phyloP scores from a whole-genome alignment of 2,797 vertebrate genomes.

The Argya squamiceps region DNA sequence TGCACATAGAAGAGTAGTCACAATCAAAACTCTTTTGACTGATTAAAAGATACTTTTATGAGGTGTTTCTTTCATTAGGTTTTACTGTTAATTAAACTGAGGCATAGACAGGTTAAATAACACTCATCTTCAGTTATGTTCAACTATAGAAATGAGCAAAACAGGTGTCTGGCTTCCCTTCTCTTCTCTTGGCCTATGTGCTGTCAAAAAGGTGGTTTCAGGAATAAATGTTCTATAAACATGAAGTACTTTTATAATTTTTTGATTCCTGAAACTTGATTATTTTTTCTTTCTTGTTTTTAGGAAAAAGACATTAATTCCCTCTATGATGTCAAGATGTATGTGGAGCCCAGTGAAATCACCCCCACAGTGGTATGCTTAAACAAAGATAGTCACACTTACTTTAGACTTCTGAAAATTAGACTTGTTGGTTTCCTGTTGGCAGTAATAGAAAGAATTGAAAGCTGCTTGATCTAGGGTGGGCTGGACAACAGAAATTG shows the following conservation, averaged over 20 bases:
- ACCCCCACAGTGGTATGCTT: slow-evolving; percentile 85
- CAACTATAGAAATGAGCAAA: no score
- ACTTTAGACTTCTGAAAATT: neutral
- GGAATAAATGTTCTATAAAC: neutral
- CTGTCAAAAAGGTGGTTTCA: neutral
- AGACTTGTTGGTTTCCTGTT: neutral
- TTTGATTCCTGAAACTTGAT: neutral
- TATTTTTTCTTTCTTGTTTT: neutral
- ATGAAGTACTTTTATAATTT: neutral
- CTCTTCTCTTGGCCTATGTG: neutral
- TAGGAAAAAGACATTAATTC: slow-evolving; percentile 88
- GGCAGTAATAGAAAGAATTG: neutral
- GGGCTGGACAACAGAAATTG: neutral
- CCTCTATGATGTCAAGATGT: slow-evolving; percentile 89
- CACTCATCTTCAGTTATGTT: no score
- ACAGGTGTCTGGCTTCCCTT: neutral
- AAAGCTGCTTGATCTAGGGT: neutral
- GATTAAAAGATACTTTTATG: no score
- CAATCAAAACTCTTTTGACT: no score
- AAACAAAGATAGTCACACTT: neutral
- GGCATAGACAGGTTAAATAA: no score
- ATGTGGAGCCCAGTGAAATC: slow-evolving; percentile 94
- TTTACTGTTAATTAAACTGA: no score
- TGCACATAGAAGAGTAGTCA: no score
- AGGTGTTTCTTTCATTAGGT: no score